Percentiles rank a stretch among this genome's conserved stretches.
phyloP scores from a whole-genome alignment of 2,797 vertebrate genomes.

The Sebastes matsubarae region DNA sequence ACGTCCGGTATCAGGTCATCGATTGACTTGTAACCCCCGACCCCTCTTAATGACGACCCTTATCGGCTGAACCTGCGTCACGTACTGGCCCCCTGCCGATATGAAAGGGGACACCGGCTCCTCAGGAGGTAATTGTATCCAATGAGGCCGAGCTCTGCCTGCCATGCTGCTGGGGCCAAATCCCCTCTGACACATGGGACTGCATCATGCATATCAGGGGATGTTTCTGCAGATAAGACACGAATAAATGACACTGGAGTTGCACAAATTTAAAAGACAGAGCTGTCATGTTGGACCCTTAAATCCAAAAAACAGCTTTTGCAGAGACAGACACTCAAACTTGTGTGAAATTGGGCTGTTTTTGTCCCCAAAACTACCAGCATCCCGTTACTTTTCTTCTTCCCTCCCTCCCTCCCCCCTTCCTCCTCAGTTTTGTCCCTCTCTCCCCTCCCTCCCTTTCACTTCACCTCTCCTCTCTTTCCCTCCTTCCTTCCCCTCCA shows the following conservation, averaged over 20 bases:
- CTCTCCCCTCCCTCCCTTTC: slow-evolving; percentile 44
- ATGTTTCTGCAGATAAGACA: not conserved
- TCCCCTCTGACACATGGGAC: not conserved
- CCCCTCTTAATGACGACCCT: not conserved
- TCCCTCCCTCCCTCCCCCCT: not conserved
- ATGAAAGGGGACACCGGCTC: slow-evolving; percentile 68
- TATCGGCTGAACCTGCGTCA: slow-evolving; percentile 32
- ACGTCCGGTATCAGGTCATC: slow-evolving; percentile 15
- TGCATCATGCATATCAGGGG: not conserved
- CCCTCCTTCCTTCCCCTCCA: slow-evolving; percentile 64
- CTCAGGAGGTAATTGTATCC: slow-evolving; percentile 63
- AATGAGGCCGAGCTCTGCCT: slow-evolving; percentile 27
- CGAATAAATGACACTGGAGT: not conserved
- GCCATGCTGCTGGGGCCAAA: not conserved
- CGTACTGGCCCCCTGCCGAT: slow-evolving; percentile 18
- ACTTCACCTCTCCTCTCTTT: slow-evolving; percentile 58
- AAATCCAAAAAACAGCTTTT: not conserved
- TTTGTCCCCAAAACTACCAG: slow-evolving; percentile 35
- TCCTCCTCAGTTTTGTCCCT: not conserved
- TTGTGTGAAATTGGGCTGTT: slow-evolving; percentile 4
- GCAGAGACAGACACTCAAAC: not conserved
- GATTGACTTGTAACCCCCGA: slow-evolving; percentile 26
- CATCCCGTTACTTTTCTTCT: slow-evolving; percentile 30
- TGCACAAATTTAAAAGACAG: not conserved
- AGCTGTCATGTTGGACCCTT: not conserved